Percentiles rank a stretch among this genome's conserved stretches.
Conservation (phyloP, 2,888 invertebrate genomes). For the Spisula subtruncata region DNA sequence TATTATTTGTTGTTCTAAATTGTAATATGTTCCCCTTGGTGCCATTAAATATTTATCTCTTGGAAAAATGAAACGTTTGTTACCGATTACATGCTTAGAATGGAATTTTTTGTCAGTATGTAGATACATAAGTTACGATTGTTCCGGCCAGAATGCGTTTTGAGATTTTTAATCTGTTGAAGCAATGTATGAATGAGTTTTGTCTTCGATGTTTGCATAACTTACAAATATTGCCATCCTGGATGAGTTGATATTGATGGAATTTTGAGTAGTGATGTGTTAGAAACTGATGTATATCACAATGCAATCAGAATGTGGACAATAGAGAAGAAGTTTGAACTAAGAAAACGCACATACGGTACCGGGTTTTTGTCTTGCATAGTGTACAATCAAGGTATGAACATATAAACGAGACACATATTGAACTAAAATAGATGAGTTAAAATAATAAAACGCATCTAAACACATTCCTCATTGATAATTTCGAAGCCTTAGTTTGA, state of each 20-base stretch:
- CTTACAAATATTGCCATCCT: not conserved
- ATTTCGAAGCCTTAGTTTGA: not conserved
- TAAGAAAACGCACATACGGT: too few species aligned
- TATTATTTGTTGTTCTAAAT: not conserved
- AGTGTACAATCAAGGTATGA: too few species aligned
- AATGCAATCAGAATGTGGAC: too few species aligned
- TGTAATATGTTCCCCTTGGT: not conserved
- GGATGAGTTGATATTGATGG: not conserved
- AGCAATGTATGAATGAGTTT: not conserved
- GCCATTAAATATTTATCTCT: conserved; percentile 16
- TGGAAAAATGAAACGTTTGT: not conserved
- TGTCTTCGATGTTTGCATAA: not conserved
- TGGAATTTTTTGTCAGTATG: not conserved
- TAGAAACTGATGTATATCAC: too few species aligned
- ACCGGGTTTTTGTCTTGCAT: too few species aligned
- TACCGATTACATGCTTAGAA: conserved; percentile 6
- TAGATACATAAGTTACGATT: not conserved
- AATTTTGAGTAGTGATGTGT: too few species aligned
- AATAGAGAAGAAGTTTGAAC: too few species aligned
- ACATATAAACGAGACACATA: too few species aligned
- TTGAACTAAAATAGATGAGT: not conserved
- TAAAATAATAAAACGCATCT: not conserved
- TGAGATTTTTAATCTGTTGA: not conserved
- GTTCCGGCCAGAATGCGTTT: not conserved
- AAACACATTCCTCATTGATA: not conserved